Evolutionary conservation across 2,113 vertebrate species (phyloP), one percentile per base, ranked within the genome.

Genomic region (Sinocyclocheilus anophthalmus): DNA sequence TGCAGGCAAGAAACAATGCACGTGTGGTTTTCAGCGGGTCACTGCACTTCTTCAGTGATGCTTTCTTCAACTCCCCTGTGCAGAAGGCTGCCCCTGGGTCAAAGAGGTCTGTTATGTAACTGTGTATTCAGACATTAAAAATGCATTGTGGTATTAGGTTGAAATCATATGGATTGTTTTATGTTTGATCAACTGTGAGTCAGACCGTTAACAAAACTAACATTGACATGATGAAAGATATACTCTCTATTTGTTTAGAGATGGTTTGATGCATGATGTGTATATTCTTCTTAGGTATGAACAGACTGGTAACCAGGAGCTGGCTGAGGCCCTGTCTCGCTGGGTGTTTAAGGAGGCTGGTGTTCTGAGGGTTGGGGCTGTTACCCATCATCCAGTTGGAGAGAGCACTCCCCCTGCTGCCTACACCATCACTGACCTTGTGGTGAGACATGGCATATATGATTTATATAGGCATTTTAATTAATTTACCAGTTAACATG

Each of bases 271-370:
- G 33, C 22, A 22, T 30, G 20, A 30, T 82, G 1, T 83, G 1
- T 59, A 37, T 86, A 6, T 81, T 53, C 76, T 61, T 81, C 10
- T 65, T 63, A 99, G 98, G 86, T 95, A 96, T 24, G 92, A 96
- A 0, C 95, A 96, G 92, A 98, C 97, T 0, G 97, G 98, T 37
- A 99, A 99, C 92, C 96, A 95, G 0, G 97, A 98, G 90, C 95
- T 99, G 84, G 98, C 97, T 0, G 91, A 96, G 75, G 97, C 98
- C 24, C 92, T 99, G 86, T 97, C 98, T 1, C 96, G 96, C 85
- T 99, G 98, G 98, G 98, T 99, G 89, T 99, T 99, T 92, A 99
- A 99, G 90, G 98, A 99, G 90, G 97, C 99, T 4, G 98, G 98
- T 0, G 98, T 99, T 61, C 96, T 99, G 42, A 94, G 98, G 0